Evolutionary conservation across 1,140 invertebrate genomes (phyloP).

Genomic region (Linepithema humile): DNA sequence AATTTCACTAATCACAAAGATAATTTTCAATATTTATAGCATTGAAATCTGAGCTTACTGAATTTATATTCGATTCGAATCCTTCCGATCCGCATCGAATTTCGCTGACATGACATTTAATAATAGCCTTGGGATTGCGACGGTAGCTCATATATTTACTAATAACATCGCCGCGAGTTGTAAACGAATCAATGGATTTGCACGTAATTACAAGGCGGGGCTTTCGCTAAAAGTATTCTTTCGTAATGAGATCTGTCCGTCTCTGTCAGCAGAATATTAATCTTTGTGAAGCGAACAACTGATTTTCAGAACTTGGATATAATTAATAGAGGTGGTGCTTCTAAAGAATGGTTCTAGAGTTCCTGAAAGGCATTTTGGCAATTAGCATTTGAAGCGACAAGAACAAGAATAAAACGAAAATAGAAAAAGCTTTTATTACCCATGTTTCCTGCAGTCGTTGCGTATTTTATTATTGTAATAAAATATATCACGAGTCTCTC

Average conservation of each 20-base stretch:
- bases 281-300: neutral
- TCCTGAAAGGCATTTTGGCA: neutral
- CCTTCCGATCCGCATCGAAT: neutral
- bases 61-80: neutral
- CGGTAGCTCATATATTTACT: neutral
- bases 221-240: slow-evolving; percentile 5
- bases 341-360: no score
- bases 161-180: neutral
- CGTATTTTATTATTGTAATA: no score
- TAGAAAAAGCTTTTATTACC: no score
- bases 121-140: neutral
- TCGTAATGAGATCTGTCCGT: neutral
- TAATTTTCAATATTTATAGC: neutral
- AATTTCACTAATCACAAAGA: neutral
- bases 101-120: slow-evolving; percentile 18
- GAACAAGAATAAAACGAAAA: no score
- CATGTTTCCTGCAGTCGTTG: no score
- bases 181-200: neutral
- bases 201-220: neutral
- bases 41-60: neutral
- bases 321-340: neutral
- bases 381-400: no score
- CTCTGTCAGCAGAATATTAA: neutral
- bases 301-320: neutral
- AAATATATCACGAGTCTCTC: neutral